Conservation (phyloP, 2,888 invertebrate genomes). For the Aphidoletes aphidimyza region DNA sequence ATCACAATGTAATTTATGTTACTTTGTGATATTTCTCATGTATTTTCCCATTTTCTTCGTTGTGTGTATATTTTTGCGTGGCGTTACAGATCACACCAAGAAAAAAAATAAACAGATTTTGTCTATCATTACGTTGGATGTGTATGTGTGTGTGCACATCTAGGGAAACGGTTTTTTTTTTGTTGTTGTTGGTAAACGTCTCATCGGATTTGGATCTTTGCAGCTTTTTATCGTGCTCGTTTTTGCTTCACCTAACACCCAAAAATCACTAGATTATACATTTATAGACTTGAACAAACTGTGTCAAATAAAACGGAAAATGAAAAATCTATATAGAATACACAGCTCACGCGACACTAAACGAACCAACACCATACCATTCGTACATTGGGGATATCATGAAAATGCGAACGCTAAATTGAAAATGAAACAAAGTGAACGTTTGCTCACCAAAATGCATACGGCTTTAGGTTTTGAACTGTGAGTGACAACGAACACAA, state of each 20-base stretch:
- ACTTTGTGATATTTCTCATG: slow-evolving; percentile 27
- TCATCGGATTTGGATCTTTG: slow-evolving; percentile 3
- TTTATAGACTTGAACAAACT: slow-evolving; percentile 3
- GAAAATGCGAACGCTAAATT: slow-evolving; percentile 15
- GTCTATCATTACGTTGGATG: slow-evolving; percentile 6
- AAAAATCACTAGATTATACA: slow-evolving; percentile 6
- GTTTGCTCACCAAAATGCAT: background rate
- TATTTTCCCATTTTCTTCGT: background rate
- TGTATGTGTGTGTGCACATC: background rate
- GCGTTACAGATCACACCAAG: background rate
- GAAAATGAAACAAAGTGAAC: slow-evolving; percentile 25
- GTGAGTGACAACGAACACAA: slow-evolving; percentile 28
- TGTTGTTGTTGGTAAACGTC: slow-evolving; percentile 14
- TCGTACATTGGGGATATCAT: too few species aligned
- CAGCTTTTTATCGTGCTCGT: background rate
- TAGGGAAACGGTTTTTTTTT: background rate
- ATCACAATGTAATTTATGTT: slow-evolving; percentile 45
- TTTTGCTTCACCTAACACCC: background rate
- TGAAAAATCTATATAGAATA: background rate
- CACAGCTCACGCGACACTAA: background rate
- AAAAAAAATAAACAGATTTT: background rate
- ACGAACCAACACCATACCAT: background rate
- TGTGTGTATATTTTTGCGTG: background rate
- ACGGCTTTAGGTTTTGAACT: too few species aligned
- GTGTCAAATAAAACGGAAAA: slow-evolving; percentile 24